Conservation (phyloP, 2,113 vertebrate genomes). For the Corydoras maculifer region DNA sequence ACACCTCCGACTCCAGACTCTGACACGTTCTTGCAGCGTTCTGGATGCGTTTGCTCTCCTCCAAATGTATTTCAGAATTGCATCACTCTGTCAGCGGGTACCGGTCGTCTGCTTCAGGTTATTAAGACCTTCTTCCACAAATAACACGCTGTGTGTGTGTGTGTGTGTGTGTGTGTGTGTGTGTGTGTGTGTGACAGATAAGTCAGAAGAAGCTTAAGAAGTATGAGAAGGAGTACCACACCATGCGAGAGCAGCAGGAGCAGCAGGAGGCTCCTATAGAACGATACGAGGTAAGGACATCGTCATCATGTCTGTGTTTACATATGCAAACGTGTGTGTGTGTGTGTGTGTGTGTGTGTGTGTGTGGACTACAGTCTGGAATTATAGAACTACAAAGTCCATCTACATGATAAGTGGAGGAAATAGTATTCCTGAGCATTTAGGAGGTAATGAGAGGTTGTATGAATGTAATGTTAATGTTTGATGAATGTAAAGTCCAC, state of each 20-base stretch:
- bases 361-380: too few species aligned
- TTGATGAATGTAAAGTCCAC: too few species aligned
- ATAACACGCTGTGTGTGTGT: not conserved
- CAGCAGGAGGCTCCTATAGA: constrained; percentile 95
- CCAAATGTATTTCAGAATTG: not conserved
- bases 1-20: too few species aligned
- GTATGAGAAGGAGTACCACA: constrained; percentile 92
- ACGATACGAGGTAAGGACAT: constrained; percentile 81
- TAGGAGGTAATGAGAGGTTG: too few species aligned
- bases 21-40: too few species aligned
- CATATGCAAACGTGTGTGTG: not conserved
- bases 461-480: too few species aligned
- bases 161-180: constrained; percentile 24
- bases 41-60: too few species aligned
- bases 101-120: too few species aligned
- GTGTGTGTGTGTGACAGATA: constrained; percentile 67
- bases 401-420: too few species aligned
- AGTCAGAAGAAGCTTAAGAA: constrained; percentile 98
- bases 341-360: not conserved
- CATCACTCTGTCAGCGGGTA: not conserved
- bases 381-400: too few species aligned
- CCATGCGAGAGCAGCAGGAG: constrained; percentile 92
- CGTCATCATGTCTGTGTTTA: not conserved
- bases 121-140: not conserved
- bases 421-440: too few species aligned